Percentiles rank a stretch among this genome's conserved stretches.
These are phyloP conservation scores for Tragelaphus oryx DNA, from an alignment of 2,797 vertebrate species.

Conservation along the genomic window DNA sequence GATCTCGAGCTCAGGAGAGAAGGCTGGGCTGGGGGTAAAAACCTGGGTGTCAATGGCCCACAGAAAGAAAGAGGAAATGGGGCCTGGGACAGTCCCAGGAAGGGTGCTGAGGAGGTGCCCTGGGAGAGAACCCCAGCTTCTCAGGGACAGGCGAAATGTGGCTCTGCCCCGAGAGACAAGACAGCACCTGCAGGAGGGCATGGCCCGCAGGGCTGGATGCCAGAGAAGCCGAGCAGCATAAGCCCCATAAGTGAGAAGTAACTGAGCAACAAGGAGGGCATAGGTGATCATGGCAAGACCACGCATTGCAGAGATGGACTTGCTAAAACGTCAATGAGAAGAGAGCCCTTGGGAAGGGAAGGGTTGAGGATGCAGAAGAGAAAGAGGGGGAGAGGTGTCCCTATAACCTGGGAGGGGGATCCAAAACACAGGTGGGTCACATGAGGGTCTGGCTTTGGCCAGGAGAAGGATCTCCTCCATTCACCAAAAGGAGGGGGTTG, in stretches of 20 bases:
- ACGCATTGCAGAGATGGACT: not conserved
- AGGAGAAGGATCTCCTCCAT: not conserved
- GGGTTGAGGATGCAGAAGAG: not conserved
- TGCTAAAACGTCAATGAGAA: not conserved
- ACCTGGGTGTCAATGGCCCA: not conserved
- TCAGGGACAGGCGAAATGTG: not conserved
- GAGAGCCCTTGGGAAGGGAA: not conserved
- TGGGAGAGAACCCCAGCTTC: not conserved
- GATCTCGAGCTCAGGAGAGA: not conserved
- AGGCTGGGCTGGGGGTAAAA: not conserved
- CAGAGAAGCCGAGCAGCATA: not conserved
- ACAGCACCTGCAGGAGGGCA: not conserved
- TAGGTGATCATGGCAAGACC: not conserved
- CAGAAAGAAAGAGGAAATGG: not conserved
- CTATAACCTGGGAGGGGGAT: not conserved
- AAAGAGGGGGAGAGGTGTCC: not conserved
- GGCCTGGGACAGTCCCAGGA: not conserved
- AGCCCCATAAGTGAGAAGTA: not conserved
- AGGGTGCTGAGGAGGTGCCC: not conserved
- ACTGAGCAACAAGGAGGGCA: rapidly evolving
- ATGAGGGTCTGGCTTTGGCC: not conserved
- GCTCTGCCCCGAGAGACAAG: not conserved
- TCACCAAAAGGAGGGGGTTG: not conserved
- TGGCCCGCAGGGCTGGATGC: rapidly evolving
- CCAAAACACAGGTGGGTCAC: too few species aligned